Percentiles rank a stretch among this genome's conserved stretches.
Conservation (phyloP, 2,113 vertebrate species). For the Ifrita kowaldi region DNA sequence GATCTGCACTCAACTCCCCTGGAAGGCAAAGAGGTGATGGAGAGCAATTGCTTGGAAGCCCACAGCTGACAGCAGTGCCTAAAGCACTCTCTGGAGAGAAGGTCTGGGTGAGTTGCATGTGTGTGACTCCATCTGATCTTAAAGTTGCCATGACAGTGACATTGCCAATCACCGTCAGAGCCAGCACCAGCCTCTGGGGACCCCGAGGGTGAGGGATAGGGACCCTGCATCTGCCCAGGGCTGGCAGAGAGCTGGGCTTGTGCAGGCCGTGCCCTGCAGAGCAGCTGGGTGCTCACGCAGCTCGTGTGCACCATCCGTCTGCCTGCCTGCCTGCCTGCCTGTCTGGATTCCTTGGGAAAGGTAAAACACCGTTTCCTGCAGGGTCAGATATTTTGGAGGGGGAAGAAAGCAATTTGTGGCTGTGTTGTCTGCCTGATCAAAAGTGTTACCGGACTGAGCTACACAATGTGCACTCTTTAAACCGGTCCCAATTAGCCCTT, state of each 20-base stretch:
- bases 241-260: background rate
- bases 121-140: background rate
- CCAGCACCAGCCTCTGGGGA: too few species aligned
- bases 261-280: background rate
- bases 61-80: accelerated
- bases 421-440: conserved; percentile 69
- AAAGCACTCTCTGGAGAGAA: background rate
- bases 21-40: background rate
- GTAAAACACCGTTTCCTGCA: conserved; percentile 28
- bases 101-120: accelerated
- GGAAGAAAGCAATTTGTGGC: conserved; percentile 66
- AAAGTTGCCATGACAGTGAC: background rate
- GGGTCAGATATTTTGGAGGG: conserved; percentile 58
- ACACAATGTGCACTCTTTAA: conserved; percentile 64
- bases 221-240: background rate
- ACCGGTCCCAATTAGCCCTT: conserved; percentile 63
- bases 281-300: background rate
- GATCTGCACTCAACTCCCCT: background rate
- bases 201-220: background rate
- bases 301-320: background rate
- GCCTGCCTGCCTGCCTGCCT: background rate
- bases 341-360: conserved; percentile 34
- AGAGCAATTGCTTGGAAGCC: background rate
- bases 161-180: background rate
- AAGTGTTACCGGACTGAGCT: conserved; percentile 62